phyloP scores from a whole-genome alignment of 2,797 vertebrate species.

The Denticeps clupeoides region DNA sequence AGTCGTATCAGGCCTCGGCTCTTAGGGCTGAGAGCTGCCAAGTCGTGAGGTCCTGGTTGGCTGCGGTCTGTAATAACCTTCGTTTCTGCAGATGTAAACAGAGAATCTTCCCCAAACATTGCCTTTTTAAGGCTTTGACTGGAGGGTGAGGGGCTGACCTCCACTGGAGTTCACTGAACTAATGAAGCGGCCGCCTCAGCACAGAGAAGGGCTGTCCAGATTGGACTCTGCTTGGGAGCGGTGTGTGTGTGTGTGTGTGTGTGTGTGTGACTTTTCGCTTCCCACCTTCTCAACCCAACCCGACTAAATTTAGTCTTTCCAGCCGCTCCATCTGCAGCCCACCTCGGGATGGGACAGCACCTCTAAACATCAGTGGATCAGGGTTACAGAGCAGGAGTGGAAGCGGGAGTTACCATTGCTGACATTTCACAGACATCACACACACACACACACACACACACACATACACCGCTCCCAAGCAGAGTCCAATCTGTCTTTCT shows the following conservation, averaged over 20 bases:
- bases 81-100: slow-evolving; percentile 50
- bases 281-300: neutral
- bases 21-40: slow-evolving; percentile 19
- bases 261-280: neutral
- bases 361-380: slow-evolving; percentile 11
- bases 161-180: slow-evolving; percentile 58
- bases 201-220: neutral
- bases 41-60: slow-evolving; percentile 27
- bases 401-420: slow-evolving; percentile 8
- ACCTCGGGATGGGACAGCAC: slow-evolving; percentile 9
- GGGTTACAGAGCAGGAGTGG: neutral
- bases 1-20: slow-evolving; percentile 12
- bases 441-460: slow-evolving; percentile 4
- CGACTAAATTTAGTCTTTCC: slow-evolving; percentile 32
- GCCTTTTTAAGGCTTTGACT: slow-evolving; percentile 89
- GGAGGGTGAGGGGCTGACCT: slow-evolving; percentile 54
- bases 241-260: no score
- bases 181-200: slow-evolving; percentile 49
- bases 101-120: slow-evolving; percentile 80
- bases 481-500: slow-evolving; percentile 17
- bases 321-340: slow-evolving; percentile 15
- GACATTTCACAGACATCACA: slow-evolving; percentile 27
- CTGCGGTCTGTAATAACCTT: slow-evolving; percentile 39
- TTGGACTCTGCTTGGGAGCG: neutral
- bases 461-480: slow-evolving; percentile 6